Conservation (phyloP, 1,140 invertebrate species). For the Hyposmocoma kahamanoa region DNA sequence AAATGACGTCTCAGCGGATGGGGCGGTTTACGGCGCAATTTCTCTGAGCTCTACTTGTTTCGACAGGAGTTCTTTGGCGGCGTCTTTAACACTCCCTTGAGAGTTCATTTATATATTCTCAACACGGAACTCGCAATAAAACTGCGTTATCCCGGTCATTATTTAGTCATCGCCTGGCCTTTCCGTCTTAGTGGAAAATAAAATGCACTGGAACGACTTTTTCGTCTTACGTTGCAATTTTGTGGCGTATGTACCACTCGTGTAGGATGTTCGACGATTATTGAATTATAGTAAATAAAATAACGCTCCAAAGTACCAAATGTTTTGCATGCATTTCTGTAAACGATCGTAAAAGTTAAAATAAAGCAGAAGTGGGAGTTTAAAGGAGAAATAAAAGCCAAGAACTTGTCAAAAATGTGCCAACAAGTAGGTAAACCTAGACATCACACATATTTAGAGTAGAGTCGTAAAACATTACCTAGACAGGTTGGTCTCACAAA, state of each 20-base stretch:
- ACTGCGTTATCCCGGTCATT: conserved; percentile 70
- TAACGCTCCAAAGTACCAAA: too few relatives aligned
- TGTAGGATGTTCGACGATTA: too few relatives aligned
- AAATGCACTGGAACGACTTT: conserved; percentile 61
- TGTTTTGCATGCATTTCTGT: too few relatives aligned
- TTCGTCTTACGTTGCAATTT: conserved; percentile 29
- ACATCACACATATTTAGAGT: too few relatives aligned
- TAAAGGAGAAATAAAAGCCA: too few relatives aligned
- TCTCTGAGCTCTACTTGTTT: conserved; percentile 61
- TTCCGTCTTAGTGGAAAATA: conserved; percentile 43
- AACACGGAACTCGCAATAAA: conserved; percentile 68
- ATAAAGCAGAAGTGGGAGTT: too few relatives aligned
- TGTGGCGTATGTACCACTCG: conserved; percentile 22
- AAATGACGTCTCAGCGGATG: conserved; percentile 61
- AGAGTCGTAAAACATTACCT: too few relatives aligned
- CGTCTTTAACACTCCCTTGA: conserved; percentile 68
- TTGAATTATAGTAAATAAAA: too few relatives aligned
- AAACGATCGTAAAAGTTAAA: too few relatives aligned
- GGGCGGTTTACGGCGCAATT: conserved; percentile 62
- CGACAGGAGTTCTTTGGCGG: conserved; percentile 64
- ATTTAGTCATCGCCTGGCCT: conserved; percentile 67
- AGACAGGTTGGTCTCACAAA: too few relatives aligned
- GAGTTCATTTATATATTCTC: conserved; percentile 71
- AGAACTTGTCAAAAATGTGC: too few relatives aligned
- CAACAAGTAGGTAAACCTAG: too few relatives aligned